Conservation (phyloP, 2,113 vertebrate genomes). For the Austrofundulus limnaeus region DNA sequence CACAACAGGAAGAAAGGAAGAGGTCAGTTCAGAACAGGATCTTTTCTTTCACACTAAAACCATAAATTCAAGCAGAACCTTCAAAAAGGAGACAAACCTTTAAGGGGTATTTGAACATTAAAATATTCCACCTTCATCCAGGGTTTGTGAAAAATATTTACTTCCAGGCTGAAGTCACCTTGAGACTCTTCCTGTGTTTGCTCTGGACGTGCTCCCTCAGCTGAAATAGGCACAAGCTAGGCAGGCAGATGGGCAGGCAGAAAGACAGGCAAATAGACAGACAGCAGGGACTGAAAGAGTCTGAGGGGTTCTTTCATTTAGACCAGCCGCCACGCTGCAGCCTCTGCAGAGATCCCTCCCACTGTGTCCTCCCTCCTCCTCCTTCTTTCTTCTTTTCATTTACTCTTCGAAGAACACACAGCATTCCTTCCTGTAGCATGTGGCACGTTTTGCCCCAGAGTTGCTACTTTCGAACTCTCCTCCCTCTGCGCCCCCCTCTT, state of each 20-base stretch:
- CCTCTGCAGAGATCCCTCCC: conserved; percentile 62
- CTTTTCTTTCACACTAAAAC: neutral
- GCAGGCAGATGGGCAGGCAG: conserved; percentile 19
- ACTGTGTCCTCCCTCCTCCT: conserved; percentile 53
- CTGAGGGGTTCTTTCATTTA: conserved; percentile 75
- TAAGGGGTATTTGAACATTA: conserved; percentile 1
- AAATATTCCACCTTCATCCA: conserved; percentile 29
- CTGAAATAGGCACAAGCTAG: conserved; percentile 35
- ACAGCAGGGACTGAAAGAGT: conserved; percentile 38
- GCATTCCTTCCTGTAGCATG: conserved; percentile 71
- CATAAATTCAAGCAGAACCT: conserved; percentile 11
- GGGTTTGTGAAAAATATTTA: conserved; percentile 50
- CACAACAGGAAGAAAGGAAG: conserved; percentile 11
- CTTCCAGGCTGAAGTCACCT: conserved; percentile 37
- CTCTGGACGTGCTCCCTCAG: conserved; percentile 51
- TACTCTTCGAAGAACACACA: conserved; percentile 61
- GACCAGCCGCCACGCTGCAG: conserved; percentile 73
- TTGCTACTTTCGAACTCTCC: conserved; percentile 63
- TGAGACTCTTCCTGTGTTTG: conserved; percentile 48
- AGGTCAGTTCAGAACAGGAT: neutral
- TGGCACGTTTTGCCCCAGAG: conserved; percentile 65
- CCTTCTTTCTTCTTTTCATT: conserved; percentile 39
- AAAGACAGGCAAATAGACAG: neutral
- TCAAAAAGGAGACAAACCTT: neutral
- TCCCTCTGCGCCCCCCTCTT: conserved; percentile 23